Evolutionary conservation across 1,140 invertebrate genomes (phyloP).

Genomic region (Drosophila auraria): DNA sequence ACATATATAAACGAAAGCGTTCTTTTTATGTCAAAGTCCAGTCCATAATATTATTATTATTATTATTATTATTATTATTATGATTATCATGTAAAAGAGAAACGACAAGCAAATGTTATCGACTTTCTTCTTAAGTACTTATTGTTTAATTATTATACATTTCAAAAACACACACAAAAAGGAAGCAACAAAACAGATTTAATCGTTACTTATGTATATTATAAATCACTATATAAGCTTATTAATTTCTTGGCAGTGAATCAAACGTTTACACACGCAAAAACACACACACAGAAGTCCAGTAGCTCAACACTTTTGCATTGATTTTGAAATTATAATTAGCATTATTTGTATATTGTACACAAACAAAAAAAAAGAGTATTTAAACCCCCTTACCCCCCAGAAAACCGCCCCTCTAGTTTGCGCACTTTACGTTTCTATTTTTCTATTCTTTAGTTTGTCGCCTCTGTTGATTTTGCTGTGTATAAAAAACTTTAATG

Average conservation of each 20-base stretch:
- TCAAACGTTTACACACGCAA: slow-evolving; percentile 41
- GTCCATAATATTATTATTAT: slow-evolving; percentile 74
- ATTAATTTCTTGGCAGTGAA: slow-evolving; percentile 71
- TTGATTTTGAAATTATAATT: slow-evolving; percentile 58
- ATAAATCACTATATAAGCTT: slow-evolving; percentile 78
- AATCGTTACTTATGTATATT: slow-evolving; percentile 82
- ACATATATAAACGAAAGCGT: slow-evolving; percentile 28
- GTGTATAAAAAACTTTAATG: slow-evolving; percentile 43
- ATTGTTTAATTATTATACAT: slow-evolving; percentile 79
- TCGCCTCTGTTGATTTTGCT: slow-evolving; percentile 43
- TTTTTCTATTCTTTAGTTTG: slow-evolving; percentile 7
- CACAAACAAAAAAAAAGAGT: slow-evolving; percentile 39
- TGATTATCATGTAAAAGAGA: slow-evolving; percentile 50
- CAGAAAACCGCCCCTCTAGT: slow-evolving; percentile 17
- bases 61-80: slow-evolving; percentile 57
- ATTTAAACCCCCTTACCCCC: slow-evolving; percentile 33
- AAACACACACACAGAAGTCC: slow-evolving; percentile 37
- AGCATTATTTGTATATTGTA: slow-evolving; percentile 59
- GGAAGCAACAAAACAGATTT: slow-evolving; percentile 52
- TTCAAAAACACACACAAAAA: slow-evolving; percentile 42
- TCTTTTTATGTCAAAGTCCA: slow-evolving; percentile 66
- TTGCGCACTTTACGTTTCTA: slow-evolving; percentile 49
- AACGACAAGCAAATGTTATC: slow-evolving; percentile 71
- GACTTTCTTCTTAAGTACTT: slow-evolving; percentile 82
- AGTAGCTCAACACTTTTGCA: slow-evolving; percentile 49